Evolutionary conservation across 2,797 vertebrate species (phyloP).

Genomic region (Pantherophis alleghaniensis): DNA sequence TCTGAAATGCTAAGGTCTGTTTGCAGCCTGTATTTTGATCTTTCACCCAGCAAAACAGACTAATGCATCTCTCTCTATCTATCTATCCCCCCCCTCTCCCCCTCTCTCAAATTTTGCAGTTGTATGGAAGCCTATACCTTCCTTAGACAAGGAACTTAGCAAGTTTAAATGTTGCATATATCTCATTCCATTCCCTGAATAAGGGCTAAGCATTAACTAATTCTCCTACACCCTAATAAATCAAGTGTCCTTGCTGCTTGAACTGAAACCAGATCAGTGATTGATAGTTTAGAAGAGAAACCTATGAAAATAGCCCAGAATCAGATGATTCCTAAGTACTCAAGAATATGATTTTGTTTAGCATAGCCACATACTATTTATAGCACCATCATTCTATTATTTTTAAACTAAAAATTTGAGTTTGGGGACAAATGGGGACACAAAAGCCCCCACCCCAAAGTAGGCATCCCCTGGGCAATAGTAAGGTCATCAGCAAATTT

Average conservation of each 20-base stretch:
- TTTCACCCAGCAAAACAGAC: accelerated
- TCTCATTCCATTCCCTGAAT: accelerated
- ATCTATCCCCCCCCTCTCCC: too few species aligned
- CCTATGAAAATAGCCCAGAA: not conserved
- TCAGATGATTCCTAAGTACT: not conserved
- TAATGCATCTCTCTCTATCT: too few species aligned
- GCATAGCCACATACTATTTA: not conserved
- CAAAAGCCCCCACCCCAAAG: too few species aligned
- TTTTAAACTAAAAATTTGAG: not conserved
- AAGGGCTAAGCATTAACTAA: accelerated
- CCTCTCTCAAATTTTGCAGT: not conserved
- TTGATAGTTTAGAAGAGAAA: conserved; percentile 11
- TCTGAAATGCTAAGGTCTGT: not conserved
- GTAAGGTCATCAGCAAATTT: too few species aligned
- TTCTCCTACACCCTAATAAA: not conserved
- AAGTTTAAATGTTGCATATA: not conserved
- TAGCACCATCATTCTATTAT: not conserved
- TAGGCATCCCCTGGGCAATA: too few species aligned
- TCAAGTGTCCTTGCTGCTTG: not conserved
- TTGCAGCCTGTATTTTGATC: not conserved
- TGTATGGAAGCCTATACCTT: not conserved
- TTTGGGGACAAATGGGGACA: not conserved
- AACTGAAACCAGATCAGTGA: conserved; percentile 10
- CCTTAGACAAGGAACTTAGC: not conserved
- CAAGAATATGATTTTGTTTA: not conserved